Evolutionary conservation across 2,888 invertebrate genomes (phyloP), one percentile per base, ranked within the genome.

Genomic region (Thera britannica): DNA sequence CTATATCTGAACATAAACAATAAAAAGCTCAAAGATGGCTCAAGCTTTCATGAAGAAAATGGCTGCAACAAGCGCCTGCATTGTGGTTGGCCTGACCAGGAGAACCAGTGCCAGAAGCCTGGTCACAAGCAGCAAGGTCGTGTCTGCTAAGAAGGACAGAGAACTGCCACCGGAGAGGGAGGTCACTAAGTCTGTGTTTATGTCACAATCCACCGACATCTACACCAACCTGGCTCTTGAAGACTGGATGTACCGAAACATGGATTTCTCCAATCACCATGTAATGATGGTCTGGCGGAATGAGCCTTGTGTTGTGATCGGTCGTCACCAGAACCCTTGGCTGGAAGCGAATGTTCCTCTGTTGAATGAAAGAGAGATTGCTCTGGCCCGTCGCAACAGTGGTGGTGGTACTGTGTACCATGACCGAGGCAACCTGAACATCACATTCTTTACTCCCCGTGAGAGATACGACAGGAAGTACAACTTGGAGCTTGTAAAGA

Each of bases 391-490:
- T 67, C 95, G 99, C 54, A 98, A 98, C 83, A 99, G 99, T 88
- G 99, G 99, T 41, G 97, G 99, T 70, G 99, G 99, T 38, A 97
- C 99, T 3, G 99, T 99, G 36, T 99, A 98, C 88, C 99, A 99
- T 87, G 99, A 99, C 88, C 91, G 95, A 73, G 99, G 98, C 67
- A 99, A 98, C 92, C 93, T 99, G 0, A 99, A 99, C 90, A 94
- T 98, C 73, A 97, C 98, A 0, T 98, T 99, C 88, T 97, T 99
- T 81, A 97, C 98, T 9, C 95, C 97, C 2, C 95, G 96, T 73
- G 96, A 96, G 74, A 94, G 96, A 66, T 99, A 99, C 85, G 96
- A 98, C 87, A 95, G 99, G 66, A 96, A 96, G 79, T 96, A 96
- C 79, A 99, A 99, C 93, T 93, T 99, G 83, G 96, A 97, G 79